These are phyloP conservation scores for Drosophila leonis DNA, from an alignment of 2,888 invertebrate species.

Conservation along the genomic window DNA sequence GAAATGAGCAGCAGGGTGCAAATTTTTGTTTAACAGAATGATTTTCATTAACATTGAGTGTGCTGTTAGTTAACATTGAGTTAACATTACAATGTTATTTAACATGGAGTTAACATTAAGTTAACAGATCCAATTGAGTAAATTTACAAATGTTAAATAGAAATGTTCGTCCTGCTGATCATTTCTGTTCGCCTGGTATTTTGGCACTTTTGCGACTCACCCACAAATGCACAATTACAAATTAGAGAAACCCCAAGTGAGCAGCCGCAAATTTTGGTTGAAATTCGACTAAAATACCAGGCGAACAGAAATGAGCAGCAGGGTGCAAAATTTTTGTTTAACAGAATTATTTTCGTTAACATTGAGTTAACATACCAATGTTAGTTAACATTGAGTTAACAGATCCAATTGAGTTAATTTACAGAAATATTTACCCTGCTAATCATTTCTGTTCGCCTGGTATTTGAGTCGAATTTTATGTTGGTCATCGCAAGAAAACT, in stretches of 20 bases:
- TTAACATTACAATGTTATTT: neutral
- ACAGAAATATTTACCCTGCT: too few species aligned
- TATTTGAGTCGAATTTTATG: neutral
- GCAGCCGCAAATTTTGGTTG: neutral
- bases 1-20: neutral
- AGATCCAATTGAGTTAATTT: neutral
- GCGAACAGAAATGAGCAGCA: neutral
- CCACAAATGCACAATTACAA: too few species aligned
- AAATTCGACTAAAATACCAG: neutral
- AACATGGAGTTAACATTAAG: neutral
- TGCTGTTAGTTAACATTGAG: neutral
- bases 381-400: neutral
- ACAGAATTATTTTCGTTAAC: neutral
- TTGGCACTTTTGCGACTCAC: too few species aligned
- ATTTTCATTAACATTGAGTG: neutral
- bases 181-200: neutral
- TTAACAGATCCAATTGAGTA: neutral
- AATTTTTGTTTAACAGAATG: neutral
- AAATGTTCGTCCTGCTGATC: neutral
- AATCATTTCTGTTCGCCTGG: neutral
- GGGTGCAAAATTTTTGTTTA: neutral
- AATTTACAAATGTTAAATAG: neutral
- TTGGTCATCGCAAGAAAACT: neutral
- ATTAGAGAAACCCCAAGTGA: too few species aligned
- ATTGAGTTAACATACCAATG: neutral